Conservation (phyloP, 2,113 vertebrate species). For the Pachypanchax playfairii region DNA sequence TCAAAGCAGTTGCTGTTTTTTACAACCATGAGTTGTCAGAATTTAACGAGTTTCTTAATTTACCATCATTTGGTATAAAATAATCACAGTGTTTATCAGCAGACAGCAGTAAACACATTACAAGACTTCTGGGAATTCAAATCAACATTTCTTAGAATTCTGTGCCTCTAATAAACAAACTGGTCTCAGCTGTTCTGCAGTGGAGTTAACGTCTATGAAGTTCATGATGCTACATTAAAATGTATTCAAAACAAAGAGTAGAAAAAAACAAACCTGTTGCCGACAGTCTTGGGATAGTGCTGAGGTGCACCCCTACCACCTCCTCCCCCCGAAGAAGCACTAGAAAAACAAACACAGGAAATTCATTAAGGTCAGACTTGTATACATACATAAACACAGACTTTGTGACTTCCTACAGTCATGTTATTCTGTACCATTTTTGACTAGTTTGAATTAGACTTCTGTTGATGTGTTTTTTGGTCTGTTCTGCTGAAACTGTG, state of each 20-base stretch:
- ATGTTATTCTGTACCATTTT: no score
- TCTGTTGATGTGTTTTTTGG: no score
- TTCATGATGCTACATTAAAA: not conserved
- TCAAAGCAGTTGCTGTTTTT: no score
- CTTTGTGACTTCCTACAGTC: no score
- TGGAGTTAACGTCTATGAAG: not conserved
- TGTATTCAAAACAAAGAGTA: slow-evolving; percentile 63
- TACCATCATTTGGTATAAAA: no score
- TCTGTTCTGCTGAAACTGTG: no score
- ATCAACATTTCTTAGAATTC: slow-evolving; percentile 9
- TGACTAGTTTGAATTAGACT: no score
- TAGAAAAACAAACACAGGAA: slow-evolving; percentile 16
- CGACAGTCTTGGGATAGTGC: slow-evolving; percentile 99
- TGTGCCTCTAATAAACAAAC: not conserved
- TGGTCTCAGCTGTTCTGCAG: not conserved
- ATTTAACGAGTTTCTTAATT: no score
- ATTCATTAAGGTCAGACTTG: not conserved
- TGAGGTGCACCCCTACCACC: slow-evolving; percentile 99
- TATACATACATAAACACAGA: not conserved
- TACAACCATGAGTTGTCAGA: no score
- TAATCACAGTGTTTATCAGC: not conserved
- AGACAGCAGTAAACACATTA: not conserved
- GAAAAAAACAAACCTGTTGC: slow-evolving; percentile 87
- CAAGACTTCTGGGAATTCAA: slow-evolving; percentile 27
- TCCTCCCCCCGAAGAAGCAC: slow-evolving; percentile 79